Evolutionary conservation across 2,888 invertebrate genomes (phyloP).

Genomic region (Athalia cordata): DNA sequence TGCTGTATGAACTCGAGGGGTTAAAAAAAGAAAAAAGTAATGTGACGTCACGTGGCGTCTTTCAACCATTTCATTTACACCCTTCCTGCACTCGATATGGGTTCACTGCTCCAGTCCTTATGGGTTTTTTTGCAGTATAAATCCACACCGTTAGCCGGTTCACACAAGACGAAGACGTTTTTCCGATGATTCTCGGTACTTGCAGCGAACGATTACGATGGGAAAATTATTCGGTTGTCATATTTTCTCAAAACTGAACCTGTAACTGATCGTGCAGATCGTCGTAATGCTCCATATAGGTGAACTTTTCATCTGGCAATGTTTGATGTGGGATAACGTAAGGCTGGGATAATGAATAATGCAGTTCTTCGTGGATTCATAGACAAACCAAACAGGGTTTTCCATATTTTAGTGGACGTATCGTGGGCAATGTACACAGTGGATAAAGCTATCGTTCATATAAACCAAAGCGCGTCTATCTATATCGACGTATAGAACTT

Average conservation of each 20-base stretch:
- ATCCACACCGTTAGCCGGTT: no score
- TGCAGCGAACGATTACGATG: no score
- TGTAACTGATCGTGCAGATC: not conserved
- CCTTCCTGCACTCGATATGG: constrained; percentile 26
- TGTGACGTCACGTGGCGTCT: constrained; percentile 33
- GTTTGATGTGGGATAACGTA: not conserved
- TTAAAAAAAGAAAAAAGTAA: not conserved
- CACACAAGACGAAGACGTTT: no score
- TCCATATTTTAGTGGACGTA: constrained; percentile 57
- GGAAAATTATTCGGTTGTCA: no score
- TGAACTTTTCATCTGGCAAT: constrained; percentile 12
- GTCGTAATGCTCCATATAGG: no score
- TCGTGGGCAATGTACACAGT: constrained; percentile 15
- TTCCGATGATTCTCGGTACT: no score
- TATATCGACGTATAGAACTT: constrained; percentile 9
- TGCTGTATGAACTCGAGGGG: not conserved
- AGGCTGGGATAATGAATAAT: constrained; percentile 29
- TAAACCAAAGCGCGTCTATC: constrained; percentile 21
- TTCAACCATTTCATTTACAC: constrained; percentile 38
- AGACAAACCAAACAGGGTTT: constrained; percentile 58
- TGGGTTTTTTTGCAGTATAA: not conserved
- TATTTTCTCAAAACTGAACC: no score
- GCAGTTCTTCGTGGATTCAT: constrained; percentile 45
- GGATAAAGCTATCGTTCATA: constrained; percentile 28
- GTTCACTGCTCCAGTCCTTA: not conserved